Base-by-base conservation (phyloP, 2,113 vertebrate species). In the Mobula birostris region DNA sequence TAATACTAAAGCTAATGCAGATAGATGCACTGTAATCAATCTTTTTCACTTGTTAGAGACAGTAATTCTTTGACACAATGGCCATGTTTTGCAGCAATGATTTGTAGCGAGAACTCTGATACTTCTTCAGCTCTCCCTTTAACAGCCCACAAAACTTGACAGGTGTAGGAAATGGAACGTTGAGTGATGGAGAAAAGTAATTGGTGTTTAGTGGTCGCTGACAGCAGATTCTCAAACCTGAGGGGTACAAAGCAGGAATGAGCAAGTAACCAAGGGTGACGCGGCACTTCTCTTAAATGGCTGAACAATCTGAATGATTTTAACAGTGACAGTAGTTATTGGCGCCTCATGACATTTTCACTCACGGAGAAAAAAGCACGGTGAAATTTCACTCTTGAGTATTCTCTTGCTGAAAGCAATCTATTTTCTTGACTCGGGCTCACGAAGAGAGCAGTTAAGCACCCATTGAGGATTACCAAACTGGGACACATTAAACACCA, bases 351-450 rank as follows among this genome's bases (percentile, higher is more conserved):
- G 97, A 97, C 96, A 96, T 96, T 96, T 96, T 97, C 97, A 96
- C 94, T 95, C 27, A 90, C 95, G 95, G 94, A 93, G 36, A 32
- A 56, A 48, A 95, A 95, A 97, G 96, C 96, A 95, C 95, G 92
- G 96, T 97, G 96, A 95, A 96, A 96, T 96, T 95, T 88, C 78
- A 96, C 96, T 96, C 96, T 95, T 95, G 96, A 96, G 96, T 96
- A 96, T 96, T 97, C 97, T 96, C 96, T 96, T 96, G 96, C 98
- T 97, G 97, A 97, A 97, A 97, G 97, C 98, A 97, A 97, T 97
- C 97, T 97, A 96, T 97, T 97, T 98, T 97, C 96, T 96, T 97
- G 97, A 96, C 96, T 96, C 96, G 96, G 95, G 94, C 97, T 97
- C 96, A 97, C 96, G 97, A 97, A 96, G 96, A 97, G 97, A 97